A percentile compares a stretch with the other conserved stretches of the same genome.
phyloP scores from a whole-genome alignment of 2,888 invertebrate species.

The Orthosia gracilis region DNA sequence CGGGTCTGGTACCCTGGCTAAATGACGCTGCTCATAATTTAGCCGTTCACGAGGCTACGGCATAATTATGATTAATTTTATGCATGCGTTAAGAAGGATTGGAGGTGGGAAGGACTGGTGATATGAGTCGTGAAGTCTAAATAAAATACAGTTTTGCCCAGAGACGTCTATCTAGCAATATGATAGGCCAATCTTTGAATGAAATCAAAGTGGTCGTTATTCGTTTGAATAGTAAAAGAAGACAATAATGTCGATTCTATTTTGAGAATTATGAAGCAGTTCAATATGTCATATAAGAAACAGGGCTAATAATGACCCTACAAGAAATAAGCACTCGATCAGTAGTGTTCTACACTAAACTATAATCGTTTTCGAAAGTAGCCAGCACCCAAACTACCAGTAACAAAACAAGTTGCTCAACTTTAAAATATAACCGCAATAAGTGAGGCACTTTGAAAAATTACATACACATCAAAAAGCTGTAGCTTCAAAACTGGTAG shows the following conservation, averaged over 20 bases:
- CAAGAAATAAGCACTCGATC: constrained; percentile 17
- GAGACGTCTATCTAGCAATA: constrained; percentile 1
- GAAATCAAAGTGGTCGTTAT: not conserved
- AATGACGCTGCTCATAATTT: constrained; percentile 65
- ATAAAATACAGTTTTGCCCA: constrained; percentile 4
- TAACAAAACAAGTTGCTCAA: constrained; percentile 60
- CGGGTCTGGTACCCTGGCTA: constrained; percentile 61
- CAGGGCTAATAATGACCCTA: not conserved
- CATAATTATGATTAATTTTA: constrained; percentile 66
- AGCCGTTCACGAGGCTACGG: constrained; percentile 51
- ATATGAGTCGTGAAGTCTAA: constrained; percentile 12
- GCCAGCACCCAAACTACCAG: constrained; percentile 52
- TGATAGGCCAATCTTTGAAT: constrained; percentile 4
- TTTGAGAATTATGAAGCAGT: not conserved
- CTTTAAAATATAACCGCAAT: constrained; percentile 62
- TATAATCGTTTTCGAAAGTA: constrained; percentile 60
- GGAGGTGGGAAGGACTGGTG: constrained; percentile 9
- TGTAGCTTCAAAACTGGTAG: constrained; percentile 56
- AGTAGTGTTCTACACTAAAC: constrained; percentile 38
- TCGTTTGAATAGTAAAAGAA: not conserved
- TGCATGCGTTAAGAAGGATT: constrained; percentile 58
- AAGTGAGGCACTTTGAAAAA: constrained; percentile 63
- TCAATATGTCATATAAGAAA: constrained; percentile 7
- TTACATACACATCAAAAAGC: constrained; percentile 64
- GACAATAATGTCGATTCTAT: not conserved